Base-by-base conservation (phyloP, 2,888 invertebrate species). In the Stegophylla sp. region DNA sequence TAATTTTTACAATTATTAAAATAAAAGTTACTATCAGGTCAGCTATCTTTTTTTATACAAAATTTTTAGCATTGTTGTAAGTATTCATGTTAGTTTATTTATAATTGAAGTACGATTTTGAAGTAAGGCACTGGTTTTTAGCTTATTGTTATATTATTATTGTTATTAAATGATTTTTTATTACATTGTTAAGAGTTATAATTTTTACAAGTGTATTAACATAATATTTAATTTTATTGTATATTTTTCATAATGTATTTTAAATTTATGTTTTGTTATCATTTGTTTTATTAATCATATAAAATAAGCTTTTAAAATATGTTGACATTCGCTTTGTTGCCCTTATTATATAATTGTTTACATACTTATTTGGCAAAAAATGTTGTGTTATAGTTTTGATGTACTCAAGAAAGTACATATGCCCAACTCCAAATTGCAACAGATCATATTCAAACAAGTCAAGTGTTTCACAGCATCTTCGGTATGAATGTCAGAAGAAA, bases 401-500 rank as follows among this genome's bases (percentile, higher is more conserved):
- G 48, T 66, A n/a, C 41, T 71, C 61, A 41, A 79, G 61, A 71
- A 71, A 61, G n/a, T 79, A 79, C n/a, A 4, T 71, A 12, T 67
- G 69, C 13, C 71, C 61, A 12, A 71, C 69, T 23, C 84, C 85
- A 1, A 86, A 86, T 66, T 88, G 88, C 82, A 86, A 87, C 17
- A 87, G 87, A 77, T 86, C 86, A 0, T 87, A 88, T 84, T 86
- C 86, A 61, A 86, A 86, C 84, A 86, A 87, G 84, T 86, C 86
- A 61, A 87, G 87, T 82, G 84, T 88, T 12, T 84, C 84, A 13
- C 85, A 87, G 28, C 88, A 88, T 83, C 86, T 86, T 72, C 85
- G 86, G 17, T 84, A 86, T 56, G 88, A 88, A 82, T 88, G 88
- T 82, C 87, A 87, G 12, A 86, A 86, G 81, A 83, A 84, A 48